Evolutionary conservation across 2,888 invertebrate species (phyloP).

Genomic region (Hirtodrosophila trivittata): DNA sequence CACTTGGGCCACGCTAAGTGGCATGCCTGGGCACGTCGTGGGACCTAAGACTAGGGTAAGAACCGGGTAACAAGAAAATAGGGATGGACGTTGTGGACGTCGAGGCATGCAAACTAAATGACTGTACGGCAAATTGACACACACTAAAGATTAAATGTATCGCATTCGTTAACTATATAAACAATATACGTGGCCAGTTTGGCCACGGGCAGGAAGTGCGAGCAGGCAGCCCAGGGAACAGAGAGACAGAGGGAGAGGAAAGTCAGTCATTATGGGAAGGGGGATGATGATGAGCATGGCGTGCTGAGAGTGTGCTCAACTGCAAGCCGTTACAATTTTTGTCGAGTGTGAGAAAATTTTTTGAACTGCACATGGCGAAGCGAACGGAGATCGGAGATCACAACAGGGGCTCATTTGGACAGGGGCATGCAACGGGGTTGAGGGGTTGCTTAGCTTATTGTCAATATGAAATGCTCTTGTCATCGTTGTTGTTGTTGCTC

Average conservation of each 20-base stretch:
- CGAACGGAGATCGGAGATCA: conserved; percentile 35
- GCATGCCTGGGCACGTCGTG: conserved; percentile 78
- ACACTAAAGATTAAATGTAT: conserved; percentile 81
- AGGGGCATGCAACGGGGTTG: conserved; percentile 68
- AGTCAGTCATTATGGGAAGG: conserved; percentile 1
- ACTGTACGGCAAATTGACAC: conserved; percentile 80
- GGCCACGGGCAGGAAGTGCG: conserved; percentile 67
- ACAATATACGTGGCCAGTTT: conserved; percentile 77
- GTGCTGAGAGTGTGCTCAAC: conserved; percentile 75
- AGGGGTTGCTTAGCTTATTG: conserved; percentile 63
- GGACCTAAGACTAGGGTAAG: conserved; percentile 54
- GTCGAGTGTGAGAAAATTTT: conserved; percentile 83
- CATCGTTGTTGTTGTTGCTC: conserved; percentile 19
- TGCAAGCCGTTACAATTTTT: conserved; percentile 75
- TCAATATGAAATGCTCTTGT: conserved; percentile 32
- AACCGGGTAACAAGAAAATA: conserved; percentile 25
- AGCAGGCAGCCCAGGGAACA: conserved; percentile 27
- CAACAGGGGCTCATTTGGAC: conserved; percentile 63
- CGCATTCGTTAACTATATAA: conserved; percentile 81
- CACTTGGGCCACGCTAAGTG: conserved; percentile 78
- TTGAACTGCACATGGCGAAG: conserved; percentile 81
- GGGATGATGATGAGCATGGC: conserved; percentile 53
- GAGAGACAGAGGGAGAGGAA: conserved; percentile 6
- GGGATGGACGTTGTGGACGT: conserved; percentile 61
- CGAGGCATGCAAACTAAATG: conserved; percentile 78